phyloP scores from a whole-genome alignment of 92 coral and sea anemone species.

The Blastomussa wellsi region DNA sequence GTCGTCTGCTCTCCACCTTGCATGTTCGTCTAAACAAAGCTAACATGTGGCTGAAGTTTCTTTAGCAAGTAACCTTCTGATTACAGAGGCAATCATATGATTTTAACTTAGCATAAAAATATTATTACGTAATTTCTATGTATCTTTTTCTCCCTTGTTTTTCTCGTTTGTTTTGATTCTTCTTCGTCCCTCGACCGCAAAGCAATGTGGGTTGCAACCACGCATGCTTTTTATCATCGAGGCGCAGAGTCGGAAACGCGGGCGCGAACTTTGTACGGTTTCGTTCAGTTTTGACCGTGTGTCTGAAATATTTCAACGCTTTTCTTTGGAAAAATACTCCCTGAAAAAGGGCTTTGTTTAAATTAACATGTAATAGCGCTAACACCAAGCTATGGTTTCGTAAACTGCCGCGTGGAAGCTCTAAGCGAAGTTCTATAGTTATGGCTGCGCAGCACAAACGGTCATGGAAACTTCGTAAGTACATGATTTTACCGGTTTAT shows the following conservation, averaged over 20 bases:
- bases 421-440: conserved; percentile 26
- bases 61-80: background rate
- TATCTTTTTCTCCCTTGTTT: too few species aligned
- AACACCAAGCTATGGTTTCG: conserved; percentile 33
- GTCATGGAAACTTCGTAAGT: conserved; percentile 94
- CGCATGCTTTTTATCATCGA: conserved; percentile 58
- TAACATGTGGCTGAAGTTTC: conserved; percentile 13
- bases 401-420: conserved; percentile 25
- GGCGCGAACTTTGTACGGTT: conserved; percentile 58
- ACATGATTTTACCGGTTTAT: conserved; percentile 7
- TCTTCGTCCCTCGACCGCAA: conserved; percentile 44
- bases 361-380: conserved; percentile 25
- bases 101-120: background rate
- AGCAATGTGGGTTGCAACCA: conserved; percentile 32
- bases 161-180: conserved; percentile 27
- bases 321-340: background rate
- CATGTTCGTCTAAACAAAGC: conserved; percentile 1
- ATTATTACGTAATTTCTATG: background rate
- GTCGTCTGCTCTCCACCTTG: background rate
- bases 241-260: conserved; percentile 57
- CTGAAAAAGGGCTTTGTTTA: background rate
- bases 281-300: conserved; percentile 16
- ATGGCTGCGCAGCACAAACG: conserved; percentile 83
- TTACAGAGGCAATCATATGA: background rate
- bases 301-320: conserved; percentile 14